A percentile compares a stretch with the other conserved stretches of the same genome.
Conservation (phyloP, 2,797 vertebrate species). For the Natrix natrix region DNA sequence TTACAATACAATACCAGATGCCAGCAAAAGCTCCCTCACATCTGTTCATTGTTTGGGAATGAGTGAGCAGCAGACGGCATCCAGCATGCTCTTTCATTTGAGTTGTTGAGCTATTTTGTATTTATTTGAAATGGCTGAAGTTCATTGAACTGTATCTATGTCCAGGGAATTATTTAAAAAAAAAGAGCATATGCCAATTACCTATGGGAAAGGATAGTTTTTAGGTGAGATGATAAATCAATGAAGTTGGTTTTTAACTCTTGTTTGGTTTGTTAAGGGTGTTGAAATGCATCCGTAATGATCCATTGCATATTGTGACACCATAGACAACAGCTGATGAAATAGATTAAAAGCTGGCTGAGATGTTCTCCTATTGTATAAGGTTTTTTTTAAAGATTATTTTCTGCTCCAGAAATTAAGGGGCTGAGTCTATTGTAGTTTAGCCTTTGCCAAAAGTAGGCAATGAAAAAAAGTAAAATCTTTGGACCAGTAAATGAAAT, state of each 20-base stretch:
- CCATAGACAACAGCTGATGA: background rate
- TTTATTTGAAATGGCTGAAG: constrained; percentile 34
- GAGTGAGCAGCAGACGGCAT: constrained; percentile 40
- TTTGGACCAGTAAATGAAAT: background rate
- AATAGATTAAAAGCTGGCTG: constrained; percentile 11
- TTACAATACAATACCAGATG: constrained; percentile 36
- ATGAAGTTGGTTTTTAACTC: constrained; percentile 8
- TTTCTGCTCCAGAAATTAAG: background rate
- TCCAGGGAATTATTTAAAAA: constrained; percentile 11
- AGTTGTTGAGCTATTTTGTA: constrained; percentile 43
- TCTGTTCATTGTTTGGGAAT: constrained; percentile 54
- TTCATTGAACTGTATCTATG: constrained; percentile 20
- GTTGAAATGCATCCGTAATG: constrained; percentile 10
- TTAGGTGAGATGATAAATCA: constrained; percentile 27
- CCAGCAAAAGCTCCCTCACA: constrained; percentile 43
- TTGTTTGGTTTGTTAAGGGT: background rate
- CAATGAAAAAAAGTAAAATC: background rate
- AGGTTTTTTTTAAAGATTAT: constrained; percentile 17
- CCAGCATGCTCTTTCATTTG: constrained; percentile 44
- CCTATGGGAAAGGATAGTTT: constrained; percentile 15
- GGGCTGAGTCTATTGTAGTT: rapidly evolving
- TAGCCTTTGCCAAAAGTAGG: background rate
- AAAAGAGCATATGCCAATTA: constrained; percentile 26
- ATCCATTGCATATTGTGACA: background rate
- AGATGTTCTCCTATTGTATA: background rate